A percentile compares a stretch with the other conserved stretches of the same genome.
Evolutionary conservation across 2,888 invertebrate genomes (phyloP).

Genomic region (Amitus sp.): DNA sequence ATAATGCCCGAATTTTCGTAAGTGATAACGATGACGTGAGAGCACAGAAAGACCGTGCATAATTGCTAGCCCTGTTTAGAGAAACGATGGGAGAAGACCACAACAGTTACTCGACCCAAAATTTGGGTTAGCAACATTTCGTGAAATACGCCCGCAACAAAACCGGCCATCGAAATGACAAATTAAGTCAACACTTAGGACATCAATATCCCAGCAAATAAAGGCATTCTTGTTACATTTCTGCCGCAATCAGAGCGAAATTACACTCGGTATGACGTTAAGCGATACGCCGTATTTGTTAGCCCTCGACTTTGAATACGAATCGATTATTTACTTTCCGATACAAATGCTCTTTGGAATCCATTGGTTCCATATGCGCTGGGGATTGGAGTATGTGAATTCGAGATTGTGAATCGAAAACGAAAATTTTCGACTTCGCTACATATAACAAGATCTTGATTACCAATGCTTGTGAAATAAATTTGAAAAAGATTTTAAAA

Average conservation of each 20-base stretch:
- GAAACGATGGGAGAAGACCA: slow-evolving; percentile 28
- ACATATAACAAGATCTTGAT: too few species aligned
- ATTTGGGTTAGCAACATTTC: slow-evolving; percentile 27
- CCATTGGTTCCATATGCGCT: too few species aligned
- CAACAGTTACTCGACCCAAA: slow-evolving; percentile 30
- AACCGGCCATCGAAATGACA: slow-evolving; percentile 23
- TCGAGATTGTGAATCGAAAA: too few species aligned
- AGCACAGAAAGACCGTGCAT: slow-evolving; percentile 12
- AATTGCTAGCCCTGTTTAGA: slow-evolving; percentile 21
- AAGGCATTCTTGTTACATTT: slow-evolving; percentile 6
- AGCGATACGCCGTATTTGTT: background rate
- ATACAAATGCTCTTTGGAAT: too few species aligned
- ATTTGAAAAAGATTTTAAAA: too few species aligned
- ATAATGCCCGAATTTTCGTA: background rate
- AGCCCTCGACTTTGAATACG: slow-evolving; percentile 3
- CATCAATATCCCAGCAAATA: slow-evolving; percentile 15
- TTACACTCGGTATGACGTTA: background rate
- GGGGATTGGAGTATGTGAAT: too few species aligned
- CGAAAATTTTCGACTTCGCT: too few species aligned
- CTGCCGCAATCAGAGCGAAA: slow-evolving; percentile 1
- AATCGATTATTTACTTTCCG: background rate
- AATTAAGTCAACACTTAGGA: slow-evolving; percentile 21
- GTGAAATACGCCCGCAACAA: slow-evolving; percentile 12
- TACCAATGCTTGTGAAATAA: too few species aligned
- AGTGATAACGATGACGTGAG: slow-evolving; percentile 23